phyloP scores from a whole-genome alignment of 2,888 invertebrate species.

The Pristionchus mayeri region DNA sequence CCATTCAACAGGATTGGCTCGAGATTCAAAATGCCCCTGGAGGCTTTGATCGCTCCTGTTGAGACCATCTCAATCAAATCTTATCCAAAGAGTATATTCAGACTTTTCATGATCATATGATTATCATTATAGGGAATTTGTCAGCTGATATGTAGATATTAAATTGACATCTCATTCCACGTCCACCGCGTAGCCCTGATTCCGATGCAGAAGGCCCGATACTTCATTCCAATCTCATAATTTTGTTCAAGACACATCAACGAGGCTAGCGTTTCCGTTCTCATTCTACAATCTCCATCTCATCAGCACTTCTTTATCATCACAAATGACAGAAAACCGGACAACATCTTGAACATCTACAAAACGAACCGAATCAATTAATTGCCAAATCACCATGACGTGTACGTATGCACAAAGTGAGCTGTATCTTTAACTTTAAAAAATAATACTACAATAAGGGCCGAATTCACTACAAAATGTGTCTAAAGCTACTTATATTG shows the following conservation, averaged over 20 bases:
- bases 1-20: constrained; percentile 34
- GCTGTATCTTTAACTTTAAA: too few relatives aligned
- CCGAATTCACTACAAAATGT: neutral
- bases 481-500: constrained; percentile 22
- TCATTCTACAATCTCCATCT: neutral
- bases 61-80: constrained; percentile 12
- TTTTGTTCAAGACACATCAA: neutral
- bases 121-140: too few relatives aligned
- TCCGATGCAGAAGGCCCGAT: too few relatives aligned
- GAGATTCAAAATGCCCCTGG: constrained; percentile 16
- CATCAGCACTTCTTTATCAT: constrained; percentile 33
- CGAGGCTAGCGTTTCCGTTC: neutral
- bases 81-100: too few relatives aligned
- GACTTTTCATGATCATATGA: too few relatives aligned
- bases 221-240: neutral
- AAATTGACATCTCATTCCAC: too few relatives aligned
- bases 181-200: too few relatives aligned
- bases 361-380: neutral
- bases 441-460: neutral
- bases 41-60: neutral
- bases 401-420: neutral
- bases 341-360: neutral
- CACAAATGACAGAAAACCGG: constrained; percentile 16
- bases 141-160: too few relatives aligned
- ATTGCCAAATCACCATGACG: neutral